Evolutionary conservation across 1,140 invertebrate genomes (phyloP).

Genomic region (Chironomus striatipennis): DNA sequence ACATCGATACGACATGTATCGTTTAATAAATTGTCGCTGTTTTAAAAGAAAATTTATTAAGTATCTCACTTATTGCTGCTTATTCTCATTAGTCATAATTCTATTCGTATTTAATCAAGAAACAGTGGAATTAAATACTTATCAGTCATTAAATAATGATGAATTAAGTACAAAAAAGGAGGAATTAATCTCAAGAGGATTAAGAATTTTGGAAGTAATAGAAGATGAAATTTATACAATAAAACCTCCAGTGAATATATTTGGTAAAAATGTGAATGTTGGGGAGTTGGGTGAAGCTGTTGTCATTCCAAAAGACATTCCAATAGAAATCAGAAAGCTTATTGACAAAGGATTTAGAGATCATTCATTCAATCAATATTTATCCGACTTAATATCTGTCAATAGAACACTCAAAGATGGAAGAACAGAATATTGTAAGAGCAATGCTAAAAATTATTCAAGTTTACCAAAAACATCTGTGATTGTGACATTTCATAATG

Average conservation of each 20-base stretch:
- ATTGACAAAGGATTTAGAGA: conserved; percentile 93
- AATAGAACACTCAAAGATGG: conserved; percentile 49
- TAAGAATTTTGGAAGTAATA: background rate
- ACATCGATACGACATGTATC: no score
- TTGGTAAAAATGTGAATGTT: background rate
- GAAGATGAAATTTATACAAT: background rate
- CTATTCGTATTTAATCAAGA: background rate
- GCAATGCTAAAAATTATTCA: background rate
- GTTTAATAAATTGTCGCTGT: background rate
- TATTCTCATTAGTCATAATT: background rate
- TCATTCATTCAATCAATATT: conserved; percentile 99
- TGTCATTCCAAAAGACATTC: conserved; percentile 70
- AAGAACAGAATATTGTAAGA: background rate
- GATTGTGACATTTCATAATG: conserved; percentile 78
- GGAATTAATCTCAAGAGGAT: background rate
- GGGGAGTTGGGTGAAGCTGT: conserved; percentile 62
- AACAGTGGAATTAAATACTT: background rate
- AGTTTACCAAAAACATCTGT: conserved; percentile 47
- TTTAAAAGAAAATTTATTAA: background rate
- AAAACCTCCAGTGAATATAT: background rate
- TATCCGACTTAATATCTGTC: conserved; percentile 93
- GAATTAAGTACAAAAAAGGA: background rate
- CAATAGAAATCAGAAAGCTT: conserved; percentile 70
- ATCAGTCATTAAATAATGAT: no score
- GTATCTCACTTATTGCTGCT: background rate